Percentiles rank a stretch among this genome's conserved stretches.
These are phyloP conservation scores for Camelus bactrianus DNA, from an alignment of 2,113 vertebrate species.

Conservation along the genomic window DNA sequence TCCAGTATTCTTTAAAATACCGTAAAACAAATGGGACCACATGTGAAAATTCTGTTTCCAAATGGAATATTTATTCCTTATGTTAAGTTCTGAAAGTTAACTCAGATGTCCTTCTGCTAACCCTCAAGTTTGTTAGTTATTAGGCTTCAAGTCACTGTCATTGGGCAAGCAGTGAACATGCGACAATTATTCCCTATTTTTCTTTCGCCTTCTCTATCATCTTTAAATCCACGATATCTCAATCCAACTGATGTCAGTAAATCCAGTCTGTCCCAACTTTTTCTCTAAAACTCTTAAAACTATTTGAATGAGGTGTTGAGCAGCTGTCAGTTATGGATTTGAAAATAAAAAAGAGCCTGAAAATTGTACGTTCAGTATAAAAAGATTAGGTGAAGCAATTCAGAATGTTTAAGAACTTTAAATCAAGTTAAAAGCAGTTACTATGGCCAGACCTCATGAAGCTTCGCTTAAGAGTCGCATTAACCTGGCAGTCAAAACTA, in stretches of 20 bases:
- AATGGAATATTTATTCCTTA: neutral
- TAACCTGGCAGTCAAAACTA: slow-evolving; percentile 82
- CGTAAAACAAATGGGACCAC: slow-evolving; percentile 60
- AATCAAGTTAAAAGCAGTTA: slow-evolving; percentile 82
- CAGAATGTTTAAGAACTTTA: slow-evolving; percentile 81
- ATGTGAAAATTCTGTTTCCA: slow-evolving; percentile 31
- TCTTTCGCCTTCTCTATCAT: slow-evolving; percentile 62
- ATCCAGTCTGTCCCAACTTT: slow-evolving; percentile 78
- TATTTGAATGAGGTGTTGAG: slow-evolving; percentile 80
- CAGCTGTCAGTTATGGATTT: slow-evolving; percentile 82
- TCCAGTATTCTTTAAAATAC: neutral
- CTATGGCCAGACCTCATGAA: slow-evolving; percentile 78
- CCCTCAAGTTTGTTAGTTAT: slow-evolving; percentile 68
- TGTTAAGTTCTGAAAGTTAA: slow-evolving; percentile 68
- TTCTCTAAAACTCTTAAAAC: slow-evolving; percentile 82
- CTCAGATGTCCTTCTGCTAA: slow-evolving; percentile 39
- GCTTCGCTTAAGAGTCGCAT: slow-evolving; percentile 66
- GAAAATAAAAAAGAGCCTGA: slow-evolving; percentile 79
- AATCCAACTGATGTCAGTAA: slow-evolving; percentile 77
- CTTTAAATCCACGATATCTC: slow-evolving; percentile 79
- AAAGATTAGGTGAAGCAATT: slow-evolving; percentile 79
- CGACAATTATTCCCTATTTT: slow-evolving; percentile 69
- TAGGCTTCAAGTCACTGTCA: slow-evolving; percentile 66
- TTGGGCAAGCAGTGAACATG: slow-evolving; percentile 62
- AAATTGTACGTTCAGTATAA: slow-evolving; percentile 74